A percentile compares a stretch with the other conserved stretches of the same genome.
These are phyloP conservation scores for Amyelois transitella DNA, from an alignment of 1,140 invertebrate genomes.

Conservation along the genomic window DNA sequence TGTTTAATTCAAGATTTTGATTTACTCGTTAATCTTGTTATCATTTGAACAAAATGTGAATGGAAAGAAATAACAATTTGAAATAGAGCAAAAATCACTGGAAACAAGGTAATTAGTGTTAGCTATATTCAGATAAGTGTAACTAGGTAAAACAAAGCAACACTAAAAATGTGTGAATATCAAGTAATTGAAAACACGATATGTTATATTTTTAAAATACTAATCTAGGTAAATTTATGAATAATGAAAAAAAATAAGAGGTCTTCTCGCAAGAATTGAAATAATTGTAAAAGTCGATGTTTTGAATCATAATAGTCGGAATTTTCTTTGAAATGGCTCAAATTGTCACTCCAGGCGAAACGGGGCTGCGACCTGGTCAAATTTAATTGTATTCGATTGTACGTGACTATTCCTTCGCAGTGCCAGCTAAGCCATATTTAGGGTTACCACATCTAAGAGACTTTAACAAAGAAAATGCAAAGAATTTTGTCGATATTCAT, in stretches of 20 bases:
- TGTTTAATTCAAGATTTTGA: background rate
- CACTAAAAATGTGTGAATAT: too few relatives aligned
- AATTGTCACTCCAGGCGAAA: background rate
- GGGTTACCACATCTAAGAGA: background rate
- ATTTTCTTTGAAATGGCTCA: background rate
- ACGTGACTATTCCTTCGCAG: background rate
- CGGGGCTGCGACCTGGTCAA: background rate
- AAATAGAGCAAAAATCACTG: too few relatives aligned
- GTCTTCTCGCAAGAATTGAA: background rate
- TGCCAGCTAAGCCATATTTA: background rate
- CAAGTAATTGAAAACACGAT: too few relatives aligned
- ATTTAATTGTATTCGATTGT: background rate
- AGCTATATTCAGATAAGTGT: too few relatives aligned
- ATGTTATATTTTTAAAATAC: too few relatives aligned
- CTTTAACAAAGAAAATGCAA: background rate
- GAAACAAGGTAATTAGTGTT: too few relatives aligned
- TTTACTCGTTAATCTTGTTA: background rate
- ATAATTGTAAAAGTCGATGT: background rate
- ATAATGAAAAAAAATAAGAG: too few relatives aligned
- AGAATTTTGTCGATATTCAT: background rate
- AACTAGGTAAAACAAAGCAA: too few relatives aligned
- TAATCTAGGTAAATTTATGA: too few relatives aligned
- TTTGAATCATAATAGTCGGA: background rate
- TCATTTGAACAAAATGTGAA: too few relatives aligned
- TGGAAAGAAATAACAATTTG: too few relatives aligned